Evolutionary conservation across 2,797 vertebrate species (phyloP), one percentile per base, ranked within the genome.

Genomic region (Poecile montanus): DNA sequence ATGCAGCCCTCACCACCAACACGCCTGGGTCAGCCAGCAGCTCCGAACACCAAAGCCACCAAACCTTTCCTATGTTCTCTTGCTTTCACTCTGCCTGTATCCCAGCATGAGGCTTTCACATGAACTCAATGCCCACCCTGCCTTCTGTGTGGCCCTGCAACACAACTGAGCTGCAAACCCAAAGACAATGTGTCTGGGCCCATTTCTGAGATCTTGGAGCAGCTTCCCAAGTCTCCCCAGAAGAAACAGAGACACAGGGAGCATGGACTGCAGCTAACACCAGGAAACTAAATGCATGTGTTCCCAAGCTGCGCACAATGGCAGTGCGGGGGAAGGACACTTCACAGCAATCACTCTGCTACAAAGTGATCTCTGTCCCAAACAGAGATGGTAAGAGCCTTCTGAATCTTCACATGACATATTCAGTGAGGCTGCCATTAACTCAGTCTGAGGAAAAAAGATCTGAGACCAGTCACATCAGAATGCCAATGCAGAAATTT

Each of bases 141-240:
- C 36, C 14, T n/a, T 45, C n/a, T 9, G 5, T 2, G 6, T 0
- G 1, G 26, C 18, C 7, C 0, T 44, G 38, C 0, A 3, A n/a
- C 1, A 2, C 4, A 10, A 53, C 60, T 6, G 40, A 71, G 40
- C 0, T 38, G 12, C n/a, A 73, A 1, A 0, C 14, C 27, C 30
- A n/a, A 25, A 13, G 18, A 13, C 10, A 18, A 26, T 4, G 23
- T 4, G 1, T 15, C 57, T 51, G 50, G 58, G 47, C 66, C 57
- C 15, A 5, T 5, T 79, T 72, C 51, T 54, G 75, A 67, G 11
- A 82, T 11, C 53, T 36, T 34, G 27, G 19, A 81, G 12, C 45
- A 73, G 20, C 21, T 86, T 84, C 70, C 17, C 0, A 88, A 65
- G 27, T 20, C n/a, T 56, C 12, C 38, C 9, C 13, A 34, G 34